Conservation (phyloP, 1,140 invertebrate genomes). For the Acyrthosiphon pisum region DNA sequence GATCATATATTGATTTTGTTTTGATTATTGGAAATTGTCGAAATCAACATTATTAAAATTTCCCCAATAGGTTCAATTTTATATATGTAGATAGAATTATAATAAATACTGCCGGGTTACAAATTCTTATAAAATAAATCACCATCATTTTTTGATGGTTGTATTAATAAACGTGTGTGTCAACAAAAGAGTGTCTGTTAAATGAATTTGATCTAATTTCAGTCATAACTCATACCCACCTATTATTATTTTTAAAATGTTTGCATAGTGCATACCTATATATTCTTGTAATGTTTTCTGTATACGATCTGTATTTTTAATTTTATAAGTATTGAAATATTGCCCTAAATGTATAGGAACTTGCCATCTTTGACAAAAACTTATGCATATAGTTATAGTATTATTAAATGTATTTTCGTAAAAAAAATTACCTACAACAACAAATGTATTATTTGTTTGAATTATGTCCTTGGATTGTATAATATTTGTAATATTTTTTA, state of each 20-base stretch:
- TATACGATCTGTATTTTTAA: background rate
- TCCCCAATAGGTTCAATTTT: background rate
- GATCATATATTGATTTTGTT: background rate
- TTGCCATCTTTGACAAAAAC: too few species aligned
- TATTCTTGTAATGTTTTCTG: background rate
- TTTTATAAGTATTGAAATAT: too few species aligned
- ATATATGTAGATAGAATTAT: background rate
- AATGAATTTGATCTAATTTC: background rate
- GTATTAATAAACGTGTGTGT: background rate
- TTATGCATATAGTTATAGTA: too few species aligned
- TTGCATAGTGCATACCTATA: too few species aligned
- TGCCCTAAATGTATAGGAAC: too few species aligned
- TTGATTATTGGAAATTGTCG: background rate
- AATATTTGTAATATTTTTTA: background rate
- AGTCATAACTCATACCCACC: background rate
- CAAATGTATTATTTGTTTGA: background rate
- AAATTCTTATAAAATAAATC: background rate
- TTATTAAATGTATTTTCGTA: too few species aligned
- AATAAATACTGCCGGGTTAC: background rate
- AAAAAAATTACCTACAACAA: background rate
- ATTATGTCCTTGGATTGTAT: background rate
- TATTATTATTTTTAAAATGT: constrained; percentile 1
- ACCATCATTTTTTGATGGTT: background rate
- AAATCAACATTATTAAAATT: background rate
- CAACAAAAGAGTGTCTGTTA: background rate